A percentile compares a stretch with the other conserved stretches of the same genome.
Evolutionary conservation across 1,140 invertebrate genomes (phyloP).

Genomic region (Aradophagus sp.): DNA sequence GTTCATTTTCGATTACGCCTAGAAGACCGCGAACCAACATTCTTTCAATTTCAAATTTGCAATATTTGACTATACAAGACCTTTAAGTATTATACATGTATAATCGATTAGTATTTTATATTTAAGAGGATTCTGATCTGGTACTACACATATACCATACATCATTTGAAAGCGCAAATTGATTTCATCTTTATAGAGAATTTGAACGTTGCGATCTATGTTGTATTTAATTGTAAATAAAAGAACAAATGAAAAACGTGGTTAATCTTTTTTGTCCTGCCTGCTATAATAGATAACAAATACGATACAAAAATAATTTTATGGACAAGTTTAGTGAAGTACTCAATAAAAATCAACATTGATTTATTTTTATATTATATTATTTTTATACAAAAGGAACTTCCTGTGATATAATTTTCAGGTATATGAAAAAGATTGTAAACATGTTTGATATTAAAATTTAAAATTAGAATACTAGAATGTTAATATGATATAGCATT

Average conservation of each 20-base stretch:
- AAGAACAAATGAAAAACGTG: slow-evolving; percentile 35
- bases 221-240: slow-evolving; percentile 59
- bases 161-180: slow-evolving; percentile 52
- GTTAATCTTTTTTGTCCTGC: too few species aligned
- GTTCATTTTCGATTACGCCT: slow-evolving; percentile 21
- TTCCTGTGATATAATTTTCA: too few species aligned
- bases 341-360: too few species aligned
- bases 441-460: too few species aligned
- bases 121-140: slow-evolving; percentile 50
- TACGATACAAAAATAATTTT: too few species aligned
- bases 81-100: slow-evolving; percentile 52
- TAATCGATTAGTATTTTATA: slow-evolving; percentile 56
- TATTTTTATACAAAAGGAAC: too few species aligned
- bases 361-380: too few species aligned
- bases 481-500: too few species aligned
- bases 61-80: slow-evolving; percentile 54
- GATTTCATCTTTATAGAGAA: slow-evolving; percentile 55
- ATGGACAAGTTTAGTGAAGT: too few species aligned
- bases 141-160: slow-evolving; percentile 44
- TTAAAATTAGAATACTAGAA: too few species aligned
- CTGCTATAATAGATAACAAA: too few species aligned
- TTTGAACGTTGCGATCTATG: slow-evolving; percentile 55
- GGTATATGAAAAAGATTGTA: too few species aligned
- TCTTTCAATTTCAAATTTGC: slow-evolving; percentile 39
- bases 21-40: slow-evolving; percentile 1